A percentile compares a stretch with the other conserved stretches of the same genome.
These are phyloP conservation scores for Phyto melanocephala DNA, from an alignment of 2,888 invertebrate species.

Conservation along the genomic window DNA sequence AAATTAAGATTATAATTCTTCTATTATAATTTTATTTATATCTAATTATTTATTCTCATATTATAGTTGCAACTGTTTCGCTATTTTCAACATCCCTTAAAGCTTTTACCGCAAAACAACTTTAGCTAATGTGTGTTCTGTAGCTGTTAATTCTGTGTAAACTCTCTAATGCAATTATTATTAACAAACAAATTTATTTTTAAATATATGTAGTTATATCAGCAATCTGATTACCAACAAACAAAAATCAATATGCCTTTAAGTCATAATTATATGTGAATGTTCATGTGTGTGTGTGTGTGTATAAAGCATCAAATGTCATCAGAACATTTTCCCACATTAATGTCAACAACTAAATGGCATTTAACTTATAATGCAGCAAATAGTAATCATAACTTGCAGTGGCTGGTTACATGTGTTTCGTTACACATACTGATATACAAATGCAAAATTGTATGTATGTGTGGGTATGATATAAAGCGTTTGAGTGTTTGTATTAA, in stretches of 20 bases:
- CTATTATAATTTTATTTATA: too few relatives aligned
- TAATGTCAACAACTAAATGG: slow-evolving; percentile 52
- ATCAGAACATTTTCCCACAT: slow-evolving; percentile 42
- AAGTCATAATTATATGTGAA: neutral
- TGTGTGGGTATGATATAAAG: neutral
- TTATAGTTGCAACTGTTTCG: too few relatives aligned
- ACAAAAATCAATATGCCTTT: slow-evolving; percentile 43
- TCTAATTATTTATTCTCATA: too few relatives aligned
- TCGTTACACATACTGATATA: neutral
- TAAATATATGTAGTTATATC: too few relatives aligned
- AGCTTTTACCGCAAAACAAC: neutral
- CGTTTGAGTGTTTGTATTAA: neutral
- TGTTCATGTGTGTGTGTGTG: neutral
- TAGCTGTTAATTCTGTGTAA: neutral
- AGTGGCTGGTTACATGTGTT: neutral
- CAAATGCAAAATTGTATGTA: neutral
- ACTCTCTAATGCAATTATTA: slow-evolving; percentile 39
- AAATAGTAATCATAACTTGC: slow-evolving; percentile 39
- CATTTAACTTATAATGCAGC: slow-evolving; percentile 47
- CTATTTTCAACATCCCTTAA: neutral
- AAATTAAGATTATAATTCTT: too few relatives aligned
- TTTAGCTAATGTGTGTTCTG: neutral
- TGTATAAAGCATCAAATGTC: slow-evolving; percentile 25
- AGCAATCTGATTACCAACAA: slow-evolving; percentile 21
- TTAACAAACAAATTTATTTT: slow-evolving; percentile 15